These are phyloP conservation scores for Clavelina lepadiformis DNA, from an alignment of 23 tunicate species.

Conservation along the genomic window DNA sequence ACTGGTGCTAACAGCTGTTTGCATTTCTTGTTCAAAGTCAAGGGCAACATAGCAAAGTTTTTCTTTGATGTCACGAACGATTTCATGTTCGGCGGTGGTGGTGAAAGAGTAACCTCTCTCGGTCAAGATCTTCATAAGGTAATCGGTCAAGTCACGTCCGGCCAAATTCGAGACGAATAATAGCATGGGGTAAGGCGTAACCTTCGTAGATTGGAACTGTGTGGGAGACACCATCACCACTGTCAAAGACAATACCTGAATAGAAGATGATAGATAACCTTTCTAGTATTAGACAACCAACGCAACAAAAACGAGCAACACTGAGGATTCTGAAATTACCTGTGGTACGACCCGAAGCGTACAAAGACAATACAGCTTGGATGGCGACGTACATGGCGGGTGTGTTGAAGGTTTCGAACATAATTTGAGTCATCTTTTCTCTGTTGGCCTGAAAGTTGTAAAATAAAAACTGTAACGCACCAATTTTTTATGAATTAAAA, in stretches of 20 bases:
- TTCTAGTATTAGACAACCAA: too few relatives aligned
- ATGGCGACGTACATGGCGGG: conserved; percentile 37
- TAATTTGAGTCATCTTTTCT: conserved; percentile 50
- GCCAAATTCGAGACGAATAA: conserved; percentile 40
- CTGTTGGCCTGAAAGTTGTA: conserved; percentile 41
- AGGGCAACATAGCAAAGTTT: conserved; percentile 57
- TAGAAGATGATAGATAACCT: too few relatives aligned
- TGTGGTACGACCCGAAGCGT: conserved; percentile 62
- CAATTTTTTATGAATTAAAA: too few relatives aligned
- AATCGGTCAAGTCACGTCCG: conserved; percentile 89
- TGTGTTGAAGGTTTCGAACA: conserved; percentile 30
- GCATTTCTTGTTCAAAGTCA: conserved; percentile 76
- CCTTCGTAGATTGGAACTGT: conserved; percentile 49
- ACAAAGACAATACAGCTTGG: conserved; percentile 45
- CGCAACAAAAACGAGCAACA: too few relatives aligned
- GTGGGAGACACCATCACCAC: conserved; percentile 50
- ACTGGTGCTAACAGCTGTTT: conserved; percentile 53
- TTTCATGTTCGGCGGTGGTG: conserved; percentile 69
- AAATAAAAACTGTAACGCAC: too few relatives aligned
- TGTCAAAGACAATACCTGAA: conserved; percentile 42
- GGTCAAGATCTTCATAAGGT: conserved; percentile 73
- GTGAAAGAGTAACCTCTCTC: conserved; percentile 31
- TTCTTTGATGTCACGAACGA: conserved; percentile 40
- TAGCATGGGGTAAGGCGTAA: conserved; percentile 47
- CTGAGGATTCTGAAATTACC: too few relatives aligned